phyloP scores from a whole-genome alignment of 2,888 invertebrate species.

The Lumbricus terrestris region DNA sequence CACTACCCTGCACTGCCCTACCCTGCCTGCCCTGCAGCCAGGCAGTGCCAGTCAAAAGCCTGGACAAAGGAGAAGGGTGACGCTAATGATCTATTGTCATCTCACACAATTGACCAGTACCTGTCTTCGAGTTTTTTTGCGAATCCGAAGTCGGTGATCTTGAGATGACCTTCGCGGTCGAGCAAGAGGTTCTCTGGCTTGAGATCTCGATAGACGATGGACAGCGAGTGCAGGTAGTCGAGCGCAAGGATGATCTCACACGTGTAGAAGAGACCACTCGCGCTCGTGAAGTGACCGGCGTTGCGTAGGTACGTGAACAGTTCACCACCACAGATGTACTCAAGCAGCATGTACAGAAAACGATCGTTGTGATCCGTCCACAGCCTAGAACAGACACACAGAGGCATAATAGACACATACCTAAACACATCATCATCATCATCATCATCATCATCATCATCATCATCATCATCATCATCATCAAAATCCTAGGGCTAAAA shows the following conservation, averaged over 20 bases:
- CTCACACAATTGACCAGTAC: too few species aligned
- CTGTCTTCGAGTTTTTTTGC: constrained; percentile 89
- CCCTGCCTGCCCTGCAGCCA: too few species aligned
- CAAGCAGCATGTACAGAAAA: constrained; percentile 93
- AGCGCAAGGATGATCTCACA: constrained; percentile 90
- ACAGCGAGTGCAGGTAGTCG: constrained; percentile 85
- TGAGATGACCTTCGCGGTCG: constrained; percentile 88
- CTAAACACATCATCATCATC: too few species aligned
- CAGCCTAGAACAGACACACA: constrained; percentile 66
- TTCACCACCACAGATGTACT: constrained; percentile 92
- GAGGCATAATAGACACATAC: too few species aligned
- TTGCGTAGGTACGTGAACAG: constrained; percentile 91
- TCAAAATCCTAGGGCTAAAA: too few species aligned
- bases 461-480: too few species aligned
- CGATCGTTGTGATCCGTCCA: constrained; percentile 88
- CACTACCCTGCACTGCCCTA: too few species aligned
- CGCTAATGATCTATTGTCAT: too few species aligned
- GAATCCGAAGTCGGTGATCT: constrained; percentile 97
- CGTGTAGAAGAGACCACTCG: constrained; percentile 86
- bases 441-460: too few species aligned
- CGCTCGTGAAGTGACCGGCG: constrained; percentile 76
- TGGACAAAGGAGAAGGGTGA: too few species aligned
- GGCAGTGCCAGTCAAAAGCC: too few species aligned
- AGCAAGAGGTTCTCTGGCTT: constrained; percentile 81
- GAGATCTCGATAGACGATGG: constrained; percentile 58